Evolutionary conservation across 2,797 vertebrate species (phyloP), one percentile per base, ranked within the genome.

Genomic region (Oceanodroma leucorhoa): DNA sequence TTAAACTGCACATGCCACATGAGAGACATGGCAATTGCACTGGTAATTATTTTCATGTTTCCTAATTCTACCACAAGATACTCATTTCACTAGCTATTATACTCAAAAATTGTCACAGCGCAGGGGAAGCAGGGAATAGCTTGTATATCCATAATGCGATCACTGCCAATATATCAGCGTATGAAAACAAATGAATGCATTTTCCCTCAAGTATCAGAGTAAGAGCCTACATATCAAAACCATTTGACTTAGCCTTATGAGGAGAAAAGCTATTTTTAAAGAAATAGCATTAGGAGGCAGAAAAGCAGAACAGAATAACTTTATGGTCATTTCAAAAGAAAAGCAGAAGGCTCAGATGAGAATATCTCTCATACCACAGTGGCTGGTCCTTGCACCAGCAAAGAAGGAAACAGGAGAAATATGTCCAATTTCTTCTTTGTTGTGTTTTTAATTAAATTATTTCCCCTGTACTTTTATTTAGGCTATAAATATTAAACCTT

Each of bases 21-120:
- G 46, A 93, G 76, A 94, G 55, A 41, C 76, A 75, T 9, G 12
- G 78, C 53, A 84, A 80, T 62, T 70, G 46, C 41, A 26, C 61
- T 79, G 46, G 55, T 76, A 84, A 75, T 73, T 70, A 80, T 83
- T 93, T 90, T 86, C 60, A 60, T 64, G 30, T 86, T 88, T 95
- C 54, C 61, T 94, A 62, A 84, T 83, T 93, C 73, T 82, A 76
- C 82, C 92, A 61, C 51, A 79, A 96, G 91, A 94, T 58, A 90
- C 50, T 72, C 5, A 87, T 93, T 93, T 95, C 91, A 94, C 72
- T 92, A 90, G 72, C 70, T 91, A 50, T 89, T 84, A 69, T 86
- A 55, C n/a, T 91, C 50, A 61, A 72, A 93, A 96, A 72, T 58
- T 54, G 51, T 87, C 85, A 79, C 32, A 83, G 34, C 23, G 41